Base-by-base conservation (phyloP, 1,140 invertebrate species). In the Holotrichia oblita region DNA sequence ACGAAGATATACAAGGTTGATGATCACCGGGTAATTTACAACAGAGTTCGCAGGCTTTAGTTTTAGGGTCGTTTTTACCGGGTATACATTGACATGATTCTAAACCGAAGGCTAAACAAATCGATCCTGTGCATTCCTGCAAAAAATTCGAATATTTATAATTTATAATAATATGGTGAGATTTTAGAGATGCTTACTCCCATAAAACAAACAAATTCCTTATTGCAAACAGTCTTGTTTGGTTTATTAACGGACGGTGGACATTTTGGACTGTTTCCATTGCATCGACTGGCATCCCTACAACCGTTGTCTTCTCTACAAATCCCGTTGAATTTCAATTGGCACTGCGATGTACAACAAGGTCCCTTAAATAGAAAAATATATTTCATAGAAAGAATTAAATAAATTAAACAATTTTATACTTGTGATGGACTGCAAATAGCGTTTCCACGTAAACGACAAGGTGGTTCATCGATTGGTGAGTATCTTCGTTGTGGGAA, bases 281-380 rank as follows among this genome's bases (percentile, higher is more conserved):
- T 93, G 87, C 98, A 99, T 87, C 93, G 96, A 83, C 95, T 95
- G 0, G 95, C 92, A 85, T 96, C 94, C 14, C 96, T 91, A 84
- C 98, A 99, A 0, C 97, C 97, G 86, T 98, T 98, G 87, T 97
- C 94, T 81, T 96, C 94, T n/a, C 96, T 90, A 86, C 97, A 99
- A 84, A 96, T 96, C 85, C 96, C 93, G 7, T 93, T 92, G 82
- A 93, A 92, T 86, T 95, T 94, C 64, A 98, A 90, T 79, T 91
- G 91, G 87, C 98, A 99, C 41, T 94, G 92, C 2, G 92, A 89
- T 0, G 96, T 97, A 87, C 98, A 99, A 86, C 98, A 99, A 0
- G 98, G 97, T 78, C 98, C 98, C 92, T 99, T 90, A 80, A 88
- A 87, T 48, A 14, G 7, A 48, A 69, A 20, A 69, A 3, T 20